Evolutionary conservation across 2,113 vertebrate species (phyloP).

Genomic region (Saccopteryx bilineata): DNA sequence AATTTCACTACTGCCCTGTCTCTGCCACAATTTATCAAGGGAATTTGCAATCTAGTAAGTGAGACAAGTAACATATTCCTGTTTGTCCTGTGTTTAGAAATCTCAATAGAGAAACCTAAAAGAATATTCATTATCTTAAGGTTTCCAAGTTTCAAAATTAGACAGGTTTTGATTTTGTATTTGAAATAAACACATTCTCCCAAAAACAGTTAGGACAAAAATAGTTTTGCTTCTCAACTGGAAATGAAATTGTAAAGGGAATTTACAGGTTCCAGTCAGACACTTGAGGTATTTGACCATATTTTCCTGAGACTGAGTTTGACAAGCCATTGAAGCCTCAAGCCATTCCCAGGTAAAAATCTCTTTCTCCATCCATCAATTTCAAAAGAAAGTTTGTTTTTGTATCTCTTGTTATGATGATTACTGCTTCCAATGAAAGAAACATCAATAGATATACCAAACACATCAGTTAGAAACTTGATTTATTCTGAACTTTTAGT

Average conservation of each 20-base stretch:
- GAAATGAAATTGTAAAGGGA: not conserved
- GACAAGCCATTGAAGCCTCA: not conserved
- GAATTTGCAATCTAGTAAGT: not conserved
- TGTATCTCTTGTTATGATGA: not conserved
- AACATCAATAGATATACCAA: not conserved
- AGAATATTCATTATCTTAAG: not conserved
- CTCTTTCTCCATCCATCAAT: not conserved
- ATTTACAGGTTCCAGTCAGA: not conserved
- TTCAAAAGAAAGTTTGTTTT: conserved; percentile 3
- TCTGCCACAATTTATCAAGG: not conserved
- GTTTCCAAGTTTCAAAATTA: conserved; percentile 27
- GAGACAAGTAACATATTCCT: not conserved
- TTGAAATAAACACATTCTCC: not conserved
- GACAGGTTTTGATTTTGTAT: not conserved
- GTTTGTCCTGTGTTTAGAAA: not conserved
- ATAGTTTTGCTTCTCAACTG: not conserved
- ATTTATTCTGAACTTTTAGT: conserved; percentile 21
- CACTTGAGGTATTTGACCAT: not conserved
- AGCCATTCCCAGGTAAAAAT: not conserved
- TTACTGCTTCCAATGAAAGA: not conserved
- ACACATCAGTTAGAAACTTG: not conserved
- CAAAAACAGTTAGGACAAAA: not conserved
- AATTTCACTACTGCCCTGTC: not conserved
- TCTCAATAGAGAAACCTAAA: not conserved
- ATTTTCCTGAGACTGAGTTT: not conserved